Conservation (phyloP, 2,797 vertebrate genomes). For the Sternotherus odoratus region DNA sequence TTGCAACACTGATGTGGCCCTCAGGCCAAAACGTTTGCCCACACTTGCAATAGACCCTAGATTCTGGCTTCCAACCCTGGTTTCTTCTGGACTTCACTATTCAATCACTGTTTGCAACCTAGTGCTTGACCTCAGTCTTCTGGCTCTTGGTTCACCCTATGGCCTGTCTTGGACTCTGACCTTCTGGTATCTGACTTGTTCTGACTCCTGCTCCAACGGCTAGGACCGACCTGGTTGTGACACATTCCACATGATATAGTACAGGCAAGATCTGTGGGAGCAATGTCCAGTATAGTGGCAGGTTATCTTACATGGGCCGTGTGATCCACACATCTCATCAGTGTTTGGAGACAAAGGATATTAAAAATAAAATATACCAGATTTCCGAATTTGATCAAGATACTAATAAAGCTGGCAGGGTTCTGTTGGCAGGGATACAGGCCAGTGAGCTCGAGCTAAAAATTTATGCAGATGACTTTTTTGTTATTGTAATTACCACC, state of each 20-base stretch:
- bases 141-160: not conserved
- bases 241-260: not conserved
- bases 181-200: not conserved
- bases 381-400: slow-evolving; percentile 41
- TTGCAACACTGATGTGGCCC: too few relatives aligned
- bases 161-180: not conserved
- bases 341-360: slow-evolving; percentile 28
- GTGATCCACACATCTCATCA: not conserved
- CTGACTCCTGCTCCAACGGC: not conserved
- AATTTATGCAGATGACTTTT: slow-evolving; percentile 40
- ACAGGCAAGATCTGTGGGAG: not conserved
- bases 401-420: slow-evolving; percentile 10
- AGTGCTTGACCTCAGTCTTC: not conserved
- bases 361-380: slow-evolving; percentile 27
- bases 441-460: not conserved
- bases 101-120: not conserved
- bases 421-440: not conserved
- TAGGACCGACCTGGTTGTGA: not conserved
- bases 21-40: too few relatives aligned
- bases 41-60: not conserved
- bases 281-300: not conserved
- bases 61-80: not conserved
- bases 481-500: slow-evolving; percentile 55
- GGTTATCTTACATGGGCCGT: slow-evolving; percentile 29
- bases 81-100: not conserved